These are phyloP conservation scores for Trematomus loennbergii DNA, from an alignment of 2,113 vertebrate genomes.

Conservation along the genomic window DNA sequence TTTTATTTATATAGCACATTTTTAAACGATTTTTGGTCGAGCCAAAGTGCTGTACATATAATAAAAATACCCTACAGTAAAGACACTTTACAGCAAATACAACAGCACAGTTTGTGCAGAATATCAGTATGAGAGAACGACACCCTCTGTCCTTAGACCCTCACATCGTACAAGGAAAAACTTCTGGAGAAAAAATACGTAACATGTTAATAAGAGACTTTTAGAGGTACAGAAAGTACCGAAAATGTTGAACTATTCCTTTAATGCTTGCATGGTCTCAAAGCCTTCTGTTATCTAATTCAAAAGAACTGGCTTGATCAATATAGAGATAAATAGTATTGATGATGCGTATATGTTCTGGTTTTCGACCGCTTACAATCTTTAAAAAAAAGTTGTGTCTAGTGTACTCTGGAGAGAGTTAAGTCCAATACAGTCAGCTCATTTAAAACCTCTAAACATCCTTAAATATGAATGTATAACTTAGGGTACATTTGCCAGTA, in stretches of 20 bases:
- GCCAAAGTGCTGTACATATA: too few relatives aligned
- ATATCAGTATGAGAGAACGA: too few relatives aligned
- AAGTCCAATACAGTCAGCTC: neutral
- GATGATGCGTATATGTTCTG: neutral
- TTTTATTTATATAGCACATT: too few relatives aligned
- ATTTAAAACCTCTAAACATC: neutral
- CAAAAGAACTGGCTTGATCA: constrained; percentile 5
- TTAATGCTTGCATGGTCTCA: neutral
- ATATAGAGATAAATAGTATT: constrained; percentile 21
- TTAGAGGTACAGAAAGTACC: neutral
- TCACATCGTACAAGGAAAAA: too few relatives aligned
- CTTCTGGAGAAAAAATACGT: too few relatives aligned
- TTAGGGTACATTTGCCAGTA: neutral
- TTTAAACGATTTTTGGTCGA: too few relatives aligned
- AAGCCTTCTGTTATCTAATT: neutral
- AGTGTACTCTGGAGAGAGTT: neutral
- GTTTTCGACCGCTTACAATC: neutral
- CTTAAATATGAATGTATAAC: neutral
- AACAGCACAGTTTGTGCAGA: too few relatives aligned
- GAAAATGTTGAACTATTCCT: neutral
- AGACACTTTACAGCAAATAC: too few relatives aligned
- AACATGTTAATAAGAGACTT: too few relatives aligned
- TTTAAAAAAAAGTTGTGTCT: too few relatives aligned
- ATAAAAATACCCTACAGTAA: too few relatives aligned
- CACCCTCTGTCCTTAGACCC: too few relatives aligned